Evolutionary conservation across 2,113 vertebrate species (phyloP).

Genomic region (Ursus arctos): DNA sequence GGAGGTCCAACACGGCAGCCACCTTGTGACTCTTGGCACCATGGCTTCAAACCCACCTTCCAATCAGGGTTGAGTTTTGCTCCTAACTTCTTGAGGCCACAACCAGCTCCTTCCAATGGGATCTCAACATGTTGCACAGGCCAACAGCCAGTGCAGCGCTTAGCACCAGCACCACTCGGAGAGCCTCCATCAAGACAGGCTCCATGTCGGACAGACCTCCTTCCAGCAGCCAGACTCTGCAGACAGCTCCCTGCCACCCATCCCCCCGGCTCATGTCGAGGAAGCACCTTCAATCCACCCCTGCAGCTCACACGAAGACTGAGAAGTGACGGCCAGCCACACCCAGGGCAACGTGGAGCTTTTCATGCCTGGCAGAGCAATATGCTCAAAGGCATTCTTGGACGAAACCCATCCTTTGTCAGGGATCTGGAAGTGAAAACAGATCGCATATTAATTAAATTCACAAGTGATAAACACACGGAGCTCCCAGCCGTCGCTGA

Average conservation of each 20-base stretch:
- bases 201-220: background rate
- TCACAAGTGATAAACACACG: background rate
- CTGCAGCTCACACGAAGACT: rapidly evolving
- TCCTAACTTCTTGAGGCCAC: background rate
- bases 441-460: background rate
- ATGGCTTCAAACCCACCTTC: background rate
- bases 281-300: too few species aligned
- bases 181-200: background rate
- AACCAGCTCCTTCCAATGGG: background rate
- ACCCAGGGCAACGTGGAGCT: background rate
- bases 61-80: background rate
- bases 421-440: background rate
- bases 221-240: background rate
- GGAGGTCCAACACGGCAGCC: background rate
- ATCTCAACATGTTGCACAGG: rapidly evolving
- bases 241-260: background rate
- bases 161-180: background rate
- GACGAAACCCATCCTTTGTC: too few species aligned
- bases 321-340: rapidly evolving
- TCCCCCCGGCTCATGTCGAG: rapidly evolving
- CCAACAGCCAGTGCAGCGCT: background rate
- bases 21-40: background rate
- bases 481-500: background rate
- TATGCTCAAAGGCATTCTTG: background rate
- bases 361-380: background rate